phyloP scores from a whole-genome alignment of 2,797 vertebrate species.

The Chiloscyllium punctatum region DNA sequence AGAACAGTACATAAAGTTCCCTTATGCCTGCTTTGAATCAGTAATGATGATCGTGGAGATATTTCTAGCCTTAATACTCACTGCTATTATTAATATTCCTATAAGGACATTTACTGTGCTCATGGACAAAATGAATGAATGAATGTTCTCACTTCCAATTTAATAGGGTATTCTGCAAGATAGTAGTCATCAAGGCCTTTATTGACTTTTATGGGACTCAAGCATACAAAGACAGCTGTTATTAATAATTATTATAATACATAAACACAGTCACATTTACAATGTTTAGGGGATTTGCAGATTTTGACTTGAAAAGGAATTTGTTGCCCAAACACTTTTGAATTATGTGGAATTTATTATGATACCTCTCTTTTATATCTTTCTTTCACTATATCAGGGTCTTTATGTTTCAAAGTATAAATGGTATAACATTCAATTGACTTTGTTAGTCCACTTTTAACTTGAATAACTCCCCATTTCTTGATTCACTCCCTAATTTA shows the following conservation, averaged over 20 bases:
- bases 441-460: not conserved
- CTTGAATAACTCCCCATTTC: not conserved
- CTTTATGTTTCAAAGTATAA: not conserved
- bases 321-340: not conserved
- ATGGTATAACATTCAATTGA: not conserved
- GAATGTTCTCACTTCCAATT: not conserved
- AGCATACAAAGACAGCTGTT: not conserved
- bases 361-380: not conserved
- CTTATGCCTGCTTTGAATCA: not conserved
- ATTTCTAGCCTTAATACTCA: not conserved
- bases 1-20: not conserved
- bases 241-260: not conserved
- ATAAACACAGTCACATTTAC: not conserved
- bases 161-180: not conserved
- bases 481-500: not conserved
- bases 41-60: not conserved
- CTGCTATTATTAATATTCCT: not conserved
- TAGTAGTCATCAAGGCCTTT: not conserved
- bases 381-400: not conserved
- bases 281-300: not conserved
- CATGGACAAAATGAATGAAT: not conserved
- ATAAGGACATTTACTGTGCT: not conserved
- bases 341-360: not conserved
- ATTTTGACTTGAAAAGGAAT: not conserved
- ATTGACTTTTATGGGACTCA: not conserved